Evolutionary conservation across 2,113 vertebrate genomes (phyloP).

Genomic region (Ailuropoda melanoleuca): DNA sequence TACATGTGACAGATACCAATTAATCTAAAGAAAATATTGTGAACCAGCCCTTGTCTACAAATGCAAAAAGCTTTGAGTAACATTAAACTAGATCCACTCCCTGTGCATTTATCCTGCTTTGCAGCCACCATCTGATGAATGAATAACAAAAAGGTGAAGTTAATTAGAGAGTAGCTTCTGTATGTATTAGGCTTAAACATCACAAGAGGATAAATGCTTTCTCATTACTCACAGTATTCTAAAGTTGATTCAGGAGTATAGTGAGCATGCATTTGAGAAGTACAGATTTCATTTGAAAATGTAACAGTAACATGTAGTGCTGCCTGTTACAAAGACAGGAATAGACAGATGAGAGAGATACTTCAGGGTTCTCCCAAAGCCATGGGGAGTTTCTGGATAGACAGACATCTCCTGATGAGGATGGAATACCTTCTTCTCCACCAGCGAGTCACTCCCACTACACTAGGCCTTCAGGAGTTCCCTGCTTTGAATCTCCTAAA

Average conservation of each 20-base stretch:
- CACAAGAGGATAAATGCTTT: not conserved
- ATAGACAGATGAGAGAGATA: not conserved
- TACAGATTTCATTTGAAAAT: not conserved
- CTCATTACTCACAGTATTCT: not conserved
- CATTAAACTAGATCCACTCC: not conserved
- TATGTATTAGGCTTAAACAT: not conserved
- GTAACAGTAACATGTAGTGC: not conserved
- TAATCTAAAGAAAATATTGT: conserved; percentile 1
- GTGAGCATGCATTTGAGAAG: not conserved
- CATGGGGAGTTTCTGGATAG: not conserved
- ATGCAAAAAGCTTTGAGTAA: not conserved
- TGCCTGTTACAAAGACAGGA: not conserved
- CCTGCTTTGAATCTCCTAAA: not conserved
- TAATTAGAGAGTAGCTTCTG: not conserved
- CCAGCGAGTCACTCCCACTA: not conserved
- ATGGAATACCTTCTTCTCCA: not conserved
- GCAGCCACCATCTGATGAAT: not conserved
- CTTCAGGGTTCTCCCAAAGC: not conserved
- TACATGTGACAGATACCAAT: not conserved
- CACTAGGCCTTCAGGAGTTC: not conserved
- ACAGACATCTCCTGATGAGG: accelerated
- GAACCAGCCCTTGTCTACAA: not conserved
- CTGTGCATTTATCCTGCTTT: not conserved
- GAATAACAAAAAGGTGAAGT: not conserved
- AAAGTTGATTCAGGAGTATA: not conserved